A percentile compares a stretch with the other conserved stretches of the same genome.
These are phyloP conservation scores for Hapalemur alaotrensis DNA, from an alignment of 2,797 vertebrate genomes.

Conservation along the genomic window DNA sequence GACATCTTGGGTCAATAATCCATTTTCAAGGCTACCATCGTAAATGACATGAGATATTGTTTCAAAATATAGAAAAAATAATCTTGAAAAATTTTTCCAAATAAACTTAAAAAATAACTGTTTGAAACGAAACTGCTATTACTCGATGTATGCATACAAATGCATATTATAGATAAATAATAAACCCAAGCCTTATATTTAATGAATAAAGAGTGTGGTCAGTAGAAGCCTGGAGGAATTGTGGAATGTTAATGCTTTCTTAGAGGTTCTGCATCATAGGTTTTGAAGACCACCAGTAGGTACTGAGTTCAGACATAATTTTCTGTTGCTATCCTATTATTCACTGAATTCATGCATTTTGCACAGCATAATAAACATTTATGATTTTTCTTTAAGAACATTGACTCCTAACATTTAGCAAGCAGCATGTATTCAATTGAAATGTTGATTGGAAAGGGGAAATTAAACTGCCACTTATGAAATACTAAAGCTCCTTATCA, in stretches of 20 bases:
- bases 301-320: slow-evolving; percentile 7
- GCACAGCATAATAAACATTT: slow-evolving; percentile 73
- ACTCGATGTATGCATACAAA: background rate
- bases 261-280: background rate
- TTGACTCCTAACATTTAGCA: slow-evolving; percentile 80
- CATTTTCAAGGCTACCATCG: background rate
- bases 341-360: slow-evolving; percentile 77
- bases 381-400: slow-evolving; percentile 76
- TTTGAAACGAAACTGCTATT: background rate
- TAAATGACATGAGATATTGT: background rate
- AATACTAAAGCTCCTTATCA: slow-evolving; percentile 82
- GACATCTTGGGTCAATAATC: background rate
- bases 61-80: slow-evolving; percentile 22
- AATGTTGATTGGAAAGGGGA: slow-evolving; percentile 78
- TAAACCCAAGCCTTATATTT: background rate
- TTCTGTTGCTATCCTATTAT: slow-evolving; percentile 68
- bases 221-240: background rate
- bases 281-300: background rate
- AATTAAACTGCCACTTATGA: slow-evolving; percentile 82
- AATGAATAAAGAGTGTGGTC: background rate
- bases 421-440: slow-evolving; percentile 65
- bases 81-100: background rate
- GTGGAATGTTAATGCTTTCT: background rate
- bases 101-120: background rate
- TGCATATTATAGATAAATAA: background rate